These are phyloP conservation scores for Sarcophaga bullata DNA, from an alignment of 1,140 invertebrate species.

Conservation along the genomic window DNA sequence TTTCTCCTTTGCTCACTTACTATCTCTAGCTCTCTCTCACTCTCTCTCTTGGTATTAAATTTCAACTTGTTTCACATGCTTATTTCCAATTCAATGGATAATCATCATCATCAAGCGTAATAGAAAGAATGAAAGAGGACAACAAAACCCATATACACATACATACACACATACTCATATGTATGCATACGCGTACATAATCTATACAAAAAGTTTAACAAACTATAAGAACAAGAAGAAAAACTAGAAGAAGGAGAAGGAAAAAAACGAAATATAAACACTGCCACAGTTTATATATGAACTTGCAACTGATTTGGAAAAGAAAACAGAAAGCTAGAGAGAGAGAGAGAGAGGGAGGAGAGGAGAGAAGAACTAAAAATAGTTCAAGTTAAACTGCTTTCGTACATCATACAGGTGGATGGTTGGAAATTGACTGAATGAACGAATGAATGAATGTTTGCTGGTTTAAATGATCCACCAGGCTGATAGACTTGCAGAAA, in stretches of 20 bases:
- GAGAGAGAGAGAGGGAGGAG: too few relatives aligned
- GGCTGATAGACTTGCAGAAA: neutral
- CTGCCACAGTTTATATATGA: neutral
- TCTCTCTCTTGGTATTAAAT: neutral
- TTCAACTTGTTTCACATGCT: constrained; percentile 7
- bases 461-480: neutral
- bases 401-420: neutral
- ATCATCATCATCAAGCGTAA: constrained; percentile 28
- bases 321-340: neutral
- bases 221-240: neutral
- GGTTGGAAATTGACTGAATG: neutral
- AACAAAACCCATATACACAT: neutral
- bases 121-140: constrained; percentile 17
- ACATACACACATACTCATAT: neutral
- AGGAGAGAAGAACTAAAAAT: neutral
- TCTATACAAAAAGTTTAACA: neutral
- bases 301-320: neutral
- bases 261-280: neutral
- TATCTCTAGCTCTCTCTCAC: neutral
- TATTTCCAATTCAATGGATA: constrained; percentile 37
- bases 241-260: neutral
- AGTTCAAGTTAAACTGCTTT: neutral
- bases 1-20: neutral
- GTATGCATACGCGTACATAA: too few relatives aligned
- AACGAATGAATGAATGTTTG: neutral